Conservation (phyloP, 1,140 invertebrate genomes). For the Neuroterus valhalla region DNA sequence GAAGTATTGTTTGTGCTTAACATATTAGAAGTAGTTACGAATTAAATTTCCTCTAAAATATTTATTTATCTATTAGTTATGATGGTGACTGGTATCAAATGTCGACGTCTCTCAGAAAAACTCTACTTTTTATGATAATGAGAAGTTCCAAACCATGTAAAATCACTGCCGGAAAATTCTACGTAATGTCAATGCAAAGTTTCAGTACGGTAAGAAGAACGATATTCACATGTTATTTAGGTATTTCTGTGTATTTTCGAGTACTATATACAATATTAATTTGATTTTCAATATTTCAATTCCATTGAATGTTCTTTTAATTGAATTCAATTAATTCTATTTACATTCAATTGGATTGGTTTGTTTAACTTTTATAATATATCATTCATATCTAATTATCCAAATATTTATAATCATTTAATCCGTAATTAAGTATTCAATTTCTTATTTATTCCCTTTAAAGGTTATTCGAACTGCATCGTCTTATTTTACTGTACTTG, state of each 20-base stretch:
- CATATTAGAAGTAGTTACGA: no score
- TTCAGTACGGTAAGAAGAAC: neutral
- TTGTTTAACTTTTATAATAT: no score
- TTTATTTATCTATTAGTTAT: neutral
- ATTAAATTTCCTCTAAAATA: neutral
- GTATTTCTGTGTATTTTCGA: neutral
- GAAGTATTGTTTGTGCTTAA: no score
- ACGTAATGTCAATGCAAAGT: neutral
- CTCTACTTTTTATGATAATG: neutral
- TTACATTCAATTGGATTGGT: no score
- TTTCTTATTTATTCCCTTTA: no score
- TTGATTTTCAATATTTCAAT: no score
- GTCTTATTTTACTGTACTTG: neutral
- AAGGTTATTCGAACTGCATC: neutral
- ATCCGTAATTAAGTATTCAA: no score
- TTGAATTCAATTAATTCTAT: no score
- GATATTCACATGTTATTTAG: neutral
- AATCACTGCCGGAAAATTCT: neutral
- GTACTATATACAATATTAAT: no score
- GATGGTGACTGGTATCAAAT: neutral
- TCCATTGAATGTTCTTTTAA: no score
- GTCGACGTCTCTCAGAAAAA: neutral
- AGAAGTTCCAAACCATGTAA: neutral
- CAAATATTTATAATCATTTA: no score
- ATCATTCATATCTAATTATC: no score